Base-by-base conservation (phyloP, 1,140 invertebrate species). In the Drosophila asahinai region DNA sequence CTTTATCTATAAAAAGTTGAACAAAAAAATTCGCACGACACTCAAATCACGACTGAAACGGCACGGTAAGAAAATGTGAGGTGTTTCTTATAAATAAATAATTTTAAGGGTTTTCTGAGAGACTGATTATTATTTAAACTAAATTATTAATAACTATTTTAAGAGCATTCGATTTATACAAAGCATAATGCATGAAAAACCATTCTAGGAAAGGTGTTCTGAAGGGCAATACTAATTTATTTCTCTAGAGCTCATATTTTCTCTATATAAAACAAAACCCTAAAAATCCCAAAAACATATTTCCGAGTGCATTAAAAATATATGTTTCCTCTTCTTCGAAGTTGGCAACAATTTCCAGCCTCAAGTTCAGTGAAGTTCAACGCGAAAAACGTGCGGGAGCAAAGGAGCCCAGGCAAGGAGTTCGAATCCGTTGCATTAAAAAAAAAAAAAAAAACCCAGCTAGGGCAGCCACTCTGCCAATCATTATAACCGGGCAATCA, bases 311-410 rank as follows among this genome's bases (percentile, higher is more conserved):
- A 15, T 11, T 63, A 36, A 65, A 70, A 55, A 47, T 55, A 30
- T 49, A 71, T 55, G 54, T 73, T 73, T 73, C 67, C 15, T 72
- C 45, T 30, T 42, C 30, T 17, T 30, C 25, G 47, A 38, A 65
- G 66, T 54, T 64, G 66, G 36, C 65, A 80, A 68, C 73, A 75
- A 70, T 55, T 89, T 83, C 77, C 81, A 89, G 80, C 83, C 77
- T 80, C 84, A 89, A 90, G 84, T 89, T 89, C 86, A 90, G 75
- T 84, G 84, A 90, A 82, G 86, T 90, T 90, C 86, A 90, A 90
- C 81, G 86, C 59, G 86, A 90, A 90, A 90, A 90, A 90, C 86
- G 86, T 90, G 86, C 86, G 86, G 86, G 86, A 90, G 86, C 86
- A 90, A 73, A 79, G 49, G 40, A 84, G 81, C 64, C 42, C 14